phyloP scores from a whole-genome alignment of 1,140 invertebrate genomes.

The Cherax quadricarinatus region DNA sequence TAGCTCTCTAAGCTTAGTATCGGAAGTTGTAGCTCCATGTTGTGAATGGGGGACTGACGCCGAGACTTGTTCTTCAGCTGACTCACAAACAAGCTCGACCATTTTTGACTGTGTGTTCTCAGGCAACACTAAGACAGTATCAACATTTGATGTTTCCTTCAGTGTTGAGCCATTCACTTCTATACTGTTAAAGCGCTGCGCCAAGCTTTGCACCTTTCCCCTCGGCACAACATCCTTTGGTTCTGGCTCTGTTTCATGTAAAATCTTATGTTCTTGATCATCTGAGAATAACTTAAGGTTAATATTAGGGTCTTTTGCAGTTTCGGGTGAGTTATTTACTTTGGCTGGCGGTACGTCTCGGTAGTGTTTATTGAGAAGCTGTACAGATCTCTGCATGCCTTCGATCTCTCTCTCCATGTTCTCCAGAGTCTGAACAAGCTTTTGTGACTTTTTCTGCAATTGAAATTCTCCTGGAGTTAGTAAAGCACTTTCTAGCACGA shows the following conservation, averaged over 20 bases:
- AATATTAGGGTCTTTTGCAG: not conserved
- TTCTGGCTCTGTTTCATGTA: not conserved
- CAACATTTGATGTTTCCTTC: not conserved
- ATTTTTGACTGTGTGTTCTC: not conserved
- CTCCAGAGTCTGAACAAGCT: constrained; percentile 27
- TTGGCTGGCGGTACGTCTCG: constrained; percentile 8
- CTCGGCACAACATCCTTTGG: not conserved
- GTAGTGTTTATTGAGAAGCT: constrained; percentile 48
- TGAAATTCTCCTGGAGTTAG: constrained; percentile 9
- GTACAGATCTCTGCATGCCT: constrained; percentile 42
- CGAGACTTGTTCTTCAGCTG: too few species aligned
- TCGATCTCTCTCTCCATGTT: constrained; percentile 56
- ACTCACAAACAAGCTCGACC: too few species aligned
- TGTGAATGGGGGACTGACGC: not conserved
- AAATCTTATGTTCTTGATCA: not conserved
- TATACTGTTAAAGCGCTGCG: not conserved
- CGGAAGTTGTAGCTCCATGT: not conserved
- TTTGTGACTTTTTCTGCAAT: constrained; percentile 35
- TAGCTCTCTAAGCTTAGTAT: not conserved
- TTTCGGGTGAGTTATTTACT: not conserved
- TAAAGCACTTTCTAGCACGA: not conserved
- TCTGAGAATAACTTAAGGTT: not conserved
- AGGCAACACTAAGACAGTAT: not conserved
- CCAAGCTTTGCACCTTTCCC: not conserved
- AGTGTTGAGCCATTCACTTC: not conserved